Evolutionary conservation across 2,797 vertebrate species (phyloP).

Genomic region (Gallirallus australis): DNA sequence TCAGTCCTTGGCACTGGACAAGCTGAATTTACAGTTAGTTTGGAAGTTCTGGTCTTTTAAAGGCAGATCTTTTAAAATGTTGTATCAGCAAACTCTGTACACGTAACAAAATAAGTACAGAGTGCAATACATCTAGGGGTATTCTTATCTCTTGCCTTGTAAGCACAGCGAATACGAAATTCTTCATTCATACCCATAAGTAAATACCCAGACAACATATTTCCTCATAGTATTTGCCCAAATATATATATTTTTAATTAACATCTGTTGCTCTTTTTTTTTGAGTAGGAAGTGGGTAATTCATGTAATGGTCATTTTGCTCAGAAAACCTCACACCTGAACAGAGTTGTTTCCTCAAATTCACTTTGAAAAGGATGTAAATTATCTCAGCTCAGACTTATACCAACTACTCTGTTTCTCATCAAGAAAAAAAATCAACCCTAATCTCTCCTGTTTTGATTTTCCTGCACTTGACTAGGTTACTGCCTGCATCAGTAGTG

Average conservation of each 20-base stretch:
- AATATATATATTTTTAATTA: neutral
- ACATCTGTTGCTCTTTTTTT: neutral
- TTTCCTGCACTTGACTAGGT: neutral
- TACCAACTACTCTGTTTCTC: neutral
- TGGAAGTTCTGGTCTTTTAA: neutral
- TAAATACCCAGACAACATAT: neutral
- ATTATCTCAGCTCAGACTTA: neutral
- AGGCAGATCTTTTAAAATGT: neutral
- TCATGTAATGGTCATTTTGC: neutral
- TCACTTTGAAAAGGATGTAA: neutral
- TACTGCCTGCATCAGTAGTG: neutral
- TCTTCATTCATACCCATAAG: neutral
- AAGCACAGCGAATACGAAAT: neutral
- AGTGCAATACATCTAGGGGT: rapidly evolving
- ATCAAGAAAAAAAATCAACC: neutral
- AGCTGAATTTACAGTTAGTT: neutral
- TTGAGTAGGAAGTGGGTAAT: neutral
- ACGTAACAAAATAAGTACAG: neutral
- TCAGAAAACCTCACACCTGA: neutral
- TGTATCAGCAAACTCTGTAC: neutral
- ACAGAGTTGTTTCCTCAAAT: neutral
- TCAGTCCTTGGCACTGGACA: neutral
- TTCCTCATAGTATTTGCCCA: neutral
- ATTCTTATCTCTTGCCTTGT: neutral
- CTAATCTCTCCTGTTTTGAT: neutral